Conservation (phyloP, 2,888 invertebrate genomes). For the Melinaea marsaeus region DNA sequence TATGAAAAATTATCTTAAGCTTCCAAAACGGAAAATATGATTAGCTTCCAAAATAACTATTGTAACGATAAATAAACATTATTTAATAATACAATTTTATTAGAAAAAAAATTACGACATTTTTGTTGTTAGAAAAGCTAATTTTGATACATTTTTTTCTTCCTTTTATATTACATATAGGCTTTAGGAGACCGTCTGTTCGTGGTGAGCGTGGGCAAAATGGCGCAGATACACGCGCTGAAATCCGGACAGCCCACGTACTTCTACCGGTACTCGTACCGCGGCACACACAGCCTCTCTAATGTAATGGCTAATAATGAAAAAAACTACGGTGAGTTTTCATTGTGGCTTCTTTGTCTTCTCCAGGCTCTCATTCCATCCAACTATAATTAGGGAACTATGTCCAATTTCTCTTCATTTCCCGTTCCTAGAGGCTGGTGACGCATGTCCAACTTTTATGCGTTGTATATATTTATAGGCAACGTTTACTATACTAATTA, state of each 20-base stretch:
- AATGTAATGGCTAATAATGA: slow-evolving; percentile 69
- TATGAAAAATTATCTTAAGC: not conserved
- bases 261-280: slow-evolving; percentile 81
- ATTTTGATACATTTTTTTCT: not conserved
- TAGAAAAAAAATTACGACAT: too few relatives aligned
- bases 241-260: slow-evolving; percentile 78
- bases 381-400: too few relatives aligned
- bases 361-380: too few relatives aligned
- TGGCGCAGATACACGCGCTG: slow-evolving; percentile 78
- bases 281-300: slow-evolving; percentile 77
- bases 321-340: slow-evolving; percentile 74
- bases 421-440: too few relatives aligned
- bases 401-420: too few relatives aligned
- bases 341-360: not conserved
- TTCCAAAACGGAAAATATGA: too few relatives aligned
- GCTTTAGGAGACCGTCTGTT: slow-evolving; percentile 83
- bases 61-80: too few relatives aligned
- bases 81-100: too few relatives aligned
- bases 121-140: not conserved
- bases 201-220: slow-evolving; percentile 75
- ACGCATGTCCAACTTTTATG: too few relatives aligned
- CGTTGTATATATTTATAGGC: too few relatives aligned
- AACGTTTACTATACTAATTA: too few relatives aligned
- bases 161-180: slow-evolving; percentile 39
- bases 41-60: too few relatives aligned